Evolutionary conservation across 2,113 vertebrate genomes (phyloP), one percentile per base, ranked within the genome.

Genomic region (Hydropotes inermis): DNA sequence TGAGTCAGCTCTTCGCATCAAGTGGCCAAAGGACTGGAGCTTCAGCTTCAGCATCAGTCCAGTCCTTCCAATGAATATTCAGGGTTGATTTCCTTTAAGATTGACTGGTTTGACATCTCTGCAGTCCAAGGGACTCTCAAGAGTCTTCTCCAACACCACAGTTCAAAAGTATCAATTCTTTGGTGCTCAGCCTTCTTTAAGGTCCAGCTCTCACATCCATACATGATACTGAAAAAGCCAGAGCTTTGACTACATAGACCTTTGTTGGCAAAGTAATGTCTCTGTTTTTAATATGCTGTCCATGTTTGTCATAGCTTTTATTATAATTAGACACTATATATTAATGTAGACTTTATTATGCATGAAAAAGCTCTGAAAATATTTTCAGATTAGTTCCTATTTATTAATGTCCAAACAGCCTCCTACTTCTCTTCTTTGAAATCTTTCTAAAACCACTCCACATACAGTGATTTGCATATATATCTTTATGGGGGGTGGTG

Each of bases 351-450:
- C 5, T 0, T 97, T 96, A 91, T 85, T 83, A 19, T 83, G 25
- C 67, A 89, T 28, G 58, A 88, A 97, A 83, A 30, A 94, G 30
- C 11, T 97, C 58, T 21, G 50, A 82, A 94, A 92, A 88, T 86
- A 79, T 95, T 89, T 92, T 93, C 0, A 94, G 5, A 67, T 33
- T 92, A 36, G 19, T 1, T 16, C 11, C 52, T 95, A 81, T 57
- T 92, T 91, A 89, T 54, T 76, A 64, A 47, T 64, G 23, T 85
- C 5, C 1, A 95, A 30, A 45, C 1, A 83, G 5, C 10, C 30
- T 89, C 39, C 43, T 70, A 54, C 13, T 93, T 15, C 25, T 89
- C 33, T 76, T 79, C 33, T 90, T 94, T 87, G 52, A 89, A 70
- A 14, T 5, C 64, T 95, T 81, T 85, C 89, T 91, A 76, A 93